Evolutionary conservation across 1,140 invertebrate genomes (phyloP).

Genomic region (Pseudomyrmex concolor): DNA sequence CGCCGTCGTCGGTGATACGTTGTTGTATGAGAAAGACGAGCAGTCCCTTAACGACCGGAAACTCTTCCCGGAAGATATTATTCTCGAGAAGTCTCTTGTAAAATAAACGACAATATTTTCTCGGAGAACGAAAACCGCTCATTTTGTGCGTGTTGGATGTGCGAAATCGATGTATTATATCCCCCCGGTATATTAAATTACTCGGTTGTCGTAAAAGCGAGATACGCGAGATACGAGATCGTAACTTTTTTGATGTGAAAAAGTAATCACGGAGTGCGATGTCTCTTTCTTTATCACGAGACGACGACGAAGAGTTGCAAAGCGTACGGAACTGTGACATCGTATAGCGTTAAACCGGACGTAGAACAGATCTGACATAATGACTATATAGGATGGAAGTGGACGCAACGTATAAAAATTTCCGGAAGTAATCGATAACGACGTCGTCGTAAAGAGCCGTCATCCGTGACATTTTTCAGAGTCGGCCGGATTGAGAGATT

Average conservation of each 20-base stretch:
- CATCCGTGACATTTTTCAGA: slow-evolving; percentile 5
- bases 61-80: not conserved
- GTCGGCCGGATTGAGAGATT: not conserved
- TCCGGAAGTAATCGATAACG: slow-evolving; percentile 27
- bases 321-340: slow-evolving; percentile 17
- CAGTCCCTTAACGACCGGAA: slow-evolving; percentile 51
- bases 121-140: not conserved
- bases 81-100: slow-evolving; percentile 3
- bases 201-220: too few relatives aligned
- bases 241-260: not conserved
- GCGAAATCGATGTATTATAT: not conserved
- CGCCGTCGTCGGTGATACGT: slow-evolving; percentile 13
- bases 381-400: slow-evolving; percentile 13
- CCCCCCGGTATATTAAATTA: too few relatives aligned
- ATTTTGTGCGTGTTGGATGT: not conserved
- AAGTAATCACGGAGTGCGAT: not conserved
- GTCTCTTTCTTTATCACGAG: slow-evolving; percentile 9
- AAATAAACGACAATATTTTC: slow-evolving; percentile 35
- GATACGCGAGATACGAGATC: too few relatives aligned
- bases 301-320: not conserved
- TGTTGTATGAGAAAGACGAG: slow-evolving; percentile 53
- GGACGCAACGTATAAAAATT: slow-evolving; percentile 7
- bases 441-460: not conserved
- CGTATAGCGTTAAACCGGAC: slow-evolving; percentile 3
- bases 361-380: slow-evolving; percentile 25